phyloP scores from a whole-genome alignment of 2,113 vertebrate species.

The Campylomormyrus numenius region DNA sequence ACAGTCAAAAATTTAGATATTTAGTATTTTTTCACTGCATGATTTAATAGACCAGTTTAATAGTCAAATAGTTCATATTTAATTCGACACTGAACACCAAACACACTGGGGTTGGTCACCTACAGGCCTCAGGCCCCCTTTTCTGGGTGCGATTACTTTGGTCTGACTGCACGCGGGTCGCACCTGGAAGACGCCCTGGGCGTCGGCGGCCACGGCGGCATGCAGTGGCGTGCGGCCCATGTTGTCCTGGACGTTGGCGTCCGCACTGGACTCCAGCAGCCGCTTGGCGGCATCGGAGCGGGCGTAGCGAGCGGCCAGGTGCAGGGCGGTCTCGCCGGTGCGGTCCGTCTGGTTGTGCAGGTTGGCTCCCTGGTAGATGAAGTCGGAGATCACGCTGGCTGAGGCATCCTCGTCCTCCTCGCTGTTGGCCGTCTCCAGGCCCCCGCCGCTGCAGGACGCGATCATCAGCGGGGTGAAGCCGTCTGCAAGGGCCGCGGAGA shows the following conservation, averaged over 20 bases:
- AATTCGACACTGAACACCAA: not conserved
- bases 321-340: conserved; percentile 87
- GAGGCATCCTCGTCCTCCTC: conserved; percentile 91
- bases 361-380: conserved; percentile 94
- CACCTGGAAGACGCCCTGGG: conserved; percentile 96
- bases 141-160: not conserved
- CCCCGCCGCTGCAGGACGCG: conserved; percentile 92
- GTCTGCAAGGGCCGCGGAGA: conserved; percentile 55
- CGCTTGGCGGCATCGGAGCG: conserved; percentile 93
- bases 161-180: not conserved
- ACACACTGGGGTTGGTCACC: not conserved
- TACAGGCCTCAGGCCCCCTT: not conserved
- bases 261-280: conserved; percentile 89
- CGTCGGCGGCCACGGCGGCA: conserved; percentile 85
- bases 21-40: too few species aligned
- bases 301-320: conserved; percentile 90
- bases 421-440: conserved; percentile 86
- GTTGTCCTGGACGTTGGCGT: conserved; percentile 95
- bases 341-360: conserved; percentile 98
- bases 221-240: conserved; percentile 93
- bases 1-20: too few species aligned
- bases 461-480: conserved; percentile 97
- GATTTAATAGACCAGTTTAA: not conserved
- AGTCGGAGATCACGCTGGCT: conserved; percentile 87
- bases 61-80: not conserved